Conservation (phyloP, 1,140 invertebrate species). For the Drosophila arawakana region DNA sequence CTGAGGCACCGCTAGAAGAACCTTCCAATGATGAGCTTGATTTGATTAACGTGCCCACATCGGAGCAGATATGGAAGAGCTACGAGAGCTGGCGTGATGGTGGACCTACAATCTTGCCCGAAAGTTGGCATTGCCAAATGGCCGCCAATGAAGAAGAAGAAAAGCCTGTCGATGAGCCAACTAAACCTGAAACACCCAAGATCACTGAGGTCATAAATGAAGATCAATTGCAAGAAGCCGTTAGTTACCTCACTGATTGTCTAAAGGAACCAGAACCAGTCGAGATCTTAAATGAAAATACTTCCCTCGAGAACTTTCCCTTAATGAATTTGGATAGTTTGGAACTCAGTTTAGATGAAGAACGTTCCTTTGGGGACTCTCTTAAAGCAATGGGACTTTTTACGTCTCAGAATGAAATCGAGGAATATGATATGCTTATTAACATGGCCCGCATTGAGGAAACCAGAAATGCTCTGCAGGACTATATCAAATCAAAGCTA, state of each 20-base stretch:
- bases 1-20: not conserved
- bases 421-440: conserved; percentile 32
- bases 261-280: not conserved
- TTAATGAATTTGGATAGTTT: not conserved
- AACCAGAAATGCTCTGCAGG: conserved; percentile 1
- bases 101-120: not conserved
- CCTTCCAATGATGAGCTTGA: not conserved
- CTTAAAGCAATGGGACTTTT: conserved; percentile 26
- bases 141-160: not conserved
- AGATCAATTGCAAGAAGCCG: not conserved
- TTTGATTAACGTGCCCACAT: not conserved
- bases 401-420: conserved; percentile 31
- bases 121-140: not conserved
- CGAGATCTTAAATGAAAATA: not conserved
- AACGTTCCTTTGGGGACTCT: conserved; percentile 16
- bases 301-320: not conserved
- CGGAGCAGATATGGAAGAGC: not conserved
- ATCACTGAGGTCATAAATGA: not conserved
- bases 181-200: not conserved
- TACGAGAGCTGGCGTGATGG: not conserved
- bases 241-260: not conserved
- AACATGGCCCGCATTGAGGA: conserved; percentile 14
- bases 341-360: conserved; percentile 26
- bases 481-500: conserved; percentile 13
- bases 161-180: not conserved